These are phyloP conservation scores for Synergus laeviventris DNA, from an alignment of 2,888 invertebrate species.

Conservation along the genomic window DNA sequence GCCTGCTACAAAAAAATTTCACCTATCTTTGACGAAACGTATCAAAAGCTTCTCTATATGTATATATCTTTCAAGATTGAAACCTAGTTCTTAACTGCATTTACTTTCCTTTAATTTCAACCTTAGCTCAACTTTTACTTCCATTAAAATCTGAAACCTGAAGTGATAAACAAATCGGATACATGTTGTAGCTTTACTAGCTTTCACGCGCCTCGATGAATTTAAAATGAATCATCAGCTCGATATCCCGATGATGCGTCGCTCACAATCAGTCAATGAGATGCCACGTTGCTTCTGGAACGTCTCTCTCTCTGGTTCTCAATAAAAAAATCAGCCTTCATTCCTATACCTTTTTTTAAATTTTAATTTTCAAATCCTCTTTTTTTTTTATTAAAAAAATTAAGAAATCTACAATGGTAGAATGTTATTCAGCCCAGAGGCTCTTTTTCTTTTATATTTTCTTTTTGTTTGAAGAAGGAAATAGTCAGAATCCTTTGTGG, in stretches of 20 bases:
- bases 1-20: too few relatives aligned
- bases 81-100: background rate
- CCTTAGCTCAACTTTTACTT: constrained; percentile 5
- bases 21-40: too few relatives aligned
- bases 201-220: background rate
- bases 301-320: background rate
- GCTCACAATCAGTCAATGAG: background rate
- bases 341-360: background rate
- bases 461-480: constrained; percentile 2
- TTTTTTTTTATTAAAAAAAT: background rate
- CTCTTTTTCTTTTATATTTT: background rate
- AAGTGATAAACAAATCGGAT: background rate
- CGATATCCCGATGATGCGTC: background rate
- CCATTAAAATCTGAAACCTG: background rate
- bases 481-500: constrained; percentile 2
- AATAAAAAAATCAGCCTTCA: background rate
- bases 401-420: too few relatives aligned
- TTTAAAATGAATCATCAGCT: background rate
- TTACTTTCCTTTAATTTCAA: background rate
- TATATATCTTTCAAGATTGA: background rate
- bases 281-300: background rate
- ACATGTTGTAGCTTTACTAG: background rate
- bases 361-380: background rate
- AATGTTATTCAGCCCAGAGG: background rate
- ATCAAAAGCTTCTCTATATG: background rate